Base-by-base conservation (phyloP, 1,140 invertebrate genomes). In the Dreissena polymorpha region DNA sequence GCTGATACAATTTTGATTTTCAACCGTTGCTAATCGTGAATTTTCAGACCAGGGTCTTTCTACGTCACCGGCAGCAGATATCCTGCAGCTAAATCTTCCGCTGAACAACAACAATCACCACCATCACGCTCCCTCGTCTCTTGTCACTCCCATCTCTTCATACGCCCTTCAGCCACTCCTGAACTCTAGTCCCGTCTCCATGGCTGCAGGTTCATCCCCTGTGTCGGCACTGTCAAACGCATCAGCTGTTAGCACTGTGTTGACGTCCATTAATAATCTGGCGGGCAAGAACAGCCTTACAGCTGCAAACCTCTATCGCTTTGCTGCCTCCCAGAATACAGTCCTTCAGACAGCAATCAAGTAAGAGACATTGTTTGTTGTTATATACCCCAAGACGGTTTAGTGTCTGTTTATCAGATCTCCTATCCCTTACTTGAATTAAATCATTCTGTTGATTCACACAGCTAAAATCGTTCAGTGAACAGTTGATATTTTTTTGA, bases 31-130 rank as follows among this genome's bases (percentile, higher is more conserved):
- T n/a, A n/a, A n/a, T n/a, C 3, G 2, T 39, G 39, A 39, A 39
- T 39, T 39, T 39, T 39, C 39, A 39, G 39, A 39, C 74, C 85
- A 86, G 73, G 90, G 89, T 70, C 89, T 92, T 88, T 92, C 91
- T 88, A 92, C 91, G 18, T 90, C 90, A 75, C 91, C 91, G 72
- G 92, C 92, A 63, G 91, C 89, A n/a, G 91, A 87, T 69, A 87
- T 92, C n/a, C 84, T 92, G 23, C 90, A 91, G 85, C 84, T 92
- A 23, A 92, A 92, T 80, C 91, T 89, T 85, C 92, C 92, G 71
- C 76, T 90, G 27, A 88, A 75, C 73, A 83, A 85, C 50, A 86
- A 80, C 71, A 85, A 87, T n/a, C n/a, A n/a, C 75, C 86, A 84
- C 23, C 83, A 76, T 67, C 73, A 77, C 85, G 25, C 85, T 72